A percentile compares a stretch with the other conserved stretches of the same genome.
These are phyloP conservation scores for Thunnus albacares DNA, from an alignment of 2,797 vertebrate genomes.

Conservation along the genomic window DNA sequence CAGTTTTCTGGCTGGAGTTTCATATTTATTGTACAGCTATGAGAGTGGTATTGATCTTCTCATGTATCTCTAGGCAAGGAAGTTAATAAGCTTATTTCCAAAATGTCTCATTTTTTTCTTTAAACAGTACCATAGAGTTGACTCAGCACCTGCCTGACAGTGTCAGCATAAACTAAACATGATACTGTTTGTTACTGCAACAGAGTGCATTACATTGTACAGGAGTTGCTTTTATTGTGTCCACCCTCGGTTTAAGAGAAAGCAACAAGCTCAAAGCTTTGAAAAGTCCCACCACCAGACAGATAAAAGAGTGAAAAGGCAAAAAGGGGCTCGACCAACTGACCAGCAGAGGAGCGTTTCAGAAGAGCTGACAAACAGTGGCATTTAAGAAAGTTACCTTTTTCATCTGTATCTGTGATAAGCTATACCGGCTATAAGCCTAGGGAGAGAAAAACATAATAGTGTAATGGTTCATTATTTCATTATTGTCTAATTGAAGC, in stretches of 20 bases:
- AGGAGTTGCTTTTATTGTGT: slow-evolving; percentile 44
- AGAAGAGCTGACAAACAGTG: slow-evolving; percentile 26
- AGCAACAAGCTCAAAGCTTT: slow-evolving; percentile 52
- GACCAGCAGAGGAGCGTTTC: slow-evolving; percentile 31
- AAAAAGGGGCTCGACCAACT: slow-evolving; percentile 11
- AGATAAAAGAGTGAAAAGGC: slow-evolving; percentile 33
- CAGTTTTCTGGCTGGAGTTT: not conserved
- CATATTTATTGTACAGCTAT: not conserved
- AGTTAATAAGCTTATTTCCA: not conserved
- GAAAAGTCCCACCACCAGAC: slow-evolving; percentile 68
- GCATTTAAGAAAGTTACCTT: slow-evolving; percentile 78
- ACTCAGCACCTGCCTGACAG: slow-evolving; percentile 2
- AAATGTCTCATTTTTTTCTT: not conserved
- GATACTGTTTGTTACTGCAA: not conserved
- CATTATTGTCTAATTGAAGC: not conserved
- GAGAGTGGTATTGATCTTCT: not conserved
- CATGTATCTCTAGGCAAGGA: not conserved
- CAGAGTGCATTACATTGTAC: not conserved
- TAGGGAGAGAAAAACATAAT: slow-evolving; percentile 70
- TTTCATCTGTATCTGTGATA: slow-evolving; percentile 83
- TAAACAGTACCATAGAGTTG: slow-evolving; percentile 14
- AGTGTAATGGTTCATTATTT: slow-evolving; percentile 35
- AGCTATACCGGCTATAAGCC: slow-evolving; percentile 84
- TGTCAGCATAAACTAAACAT: not conserved
- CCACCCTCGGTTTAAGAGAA: slow-evolving; percentile 26